Conservation (phyloP, 2,888 invertebrate genomes). For the Trissolcus brochymenae region DNA sequence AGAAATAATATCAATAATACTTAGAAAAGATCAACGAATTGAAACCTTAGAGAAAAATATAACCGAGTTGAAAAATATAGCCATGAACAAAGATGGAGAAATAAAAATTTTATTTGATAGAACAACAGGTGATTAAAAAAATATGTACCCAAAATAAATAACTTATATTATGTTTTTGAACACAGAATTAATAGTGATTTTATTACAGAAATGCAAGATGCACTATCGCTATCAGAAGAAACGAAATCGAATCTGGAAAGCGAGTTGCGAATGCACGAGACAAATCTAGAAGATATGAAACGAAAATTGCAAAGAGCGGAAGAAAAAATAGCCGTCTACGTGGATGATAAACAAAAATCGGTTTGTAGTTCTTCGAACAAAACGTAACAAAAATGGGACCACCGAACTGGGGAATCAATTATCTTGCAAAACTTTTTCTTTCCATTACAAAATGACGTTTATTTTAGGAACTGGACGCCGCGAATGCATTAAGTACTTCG, state of each 20-base stretch:
- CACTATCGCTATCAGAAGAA: conserved; percentile 68
- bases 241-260: conserved; percentile 69
- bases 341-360: conserved; percentile 80
- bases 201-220: conserved; percentile 68
- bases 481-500: conserved; percentile 80
- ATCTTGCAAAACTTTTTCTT: conserved; percentile 1
- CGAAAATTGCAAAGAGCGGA: conserved; percentile 79
- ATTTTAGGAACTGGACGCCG: conserved; percentile 79
- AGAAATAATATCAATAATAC: conserved; percentile 64
- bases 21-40: conserved; percentile 64
- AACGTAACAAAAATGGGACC: neutral
- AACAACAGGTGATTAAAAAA: conserved; percentile 67
- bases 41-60: conserved; percentile 68
- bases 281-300: conserved; percentile 77
- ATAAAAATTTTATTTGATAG: conserved; percentile 69
- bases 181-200: too few species aligned
- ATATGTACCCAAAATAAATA: too few species aligned
- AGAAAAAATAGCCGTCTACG: conserved; percentile 79
- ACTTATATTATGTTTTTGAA: neutral
- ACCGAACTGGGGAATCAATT: neutral
- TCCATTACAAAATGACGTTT: conserved; percentile 2
- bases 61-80: conserved; percentile 64
- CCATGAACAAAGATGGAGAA: conserved; percentile 69
- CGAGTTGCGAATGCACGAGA: conserved; percentile 67
- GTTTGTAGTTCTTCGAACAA: conserved; percentile 58